Evolutionary conservation across 2,888 invertebrate species (phyloP).

Genomic region (Brachynemurus nebulosus): DNA sequence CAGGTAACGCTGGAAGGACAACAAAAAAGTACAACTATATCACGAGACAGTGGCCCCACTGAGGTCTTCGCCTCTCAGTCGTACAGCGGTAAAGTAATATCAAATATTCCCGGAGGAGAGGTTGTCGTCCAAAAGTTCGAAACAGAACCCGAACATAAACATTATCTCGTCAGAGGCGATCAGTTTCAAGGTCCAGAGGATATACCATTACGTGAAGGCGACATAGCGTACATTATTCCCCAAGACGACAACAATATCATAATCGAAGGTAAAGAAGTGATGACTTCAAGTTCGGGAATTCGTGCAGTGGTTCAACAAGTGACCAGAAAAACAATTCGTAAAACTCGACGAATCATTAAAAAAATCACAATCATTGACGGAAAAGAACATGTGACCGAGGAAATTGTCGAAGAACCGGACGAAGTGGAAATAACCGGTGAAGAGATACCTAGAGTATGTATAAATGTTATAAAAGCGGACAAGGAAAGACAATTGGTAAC

Average conservation of each 20-base stretch:
- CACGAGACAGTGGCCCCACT: constrained; percentile 44
- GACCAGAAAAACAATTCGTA: constrained; percentile 60
- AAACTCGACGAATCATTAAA: constrained; percentile 59
- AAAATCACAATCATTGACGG: constrained; percentile 68
- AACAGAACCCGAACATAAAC: constrained; percentile 44
- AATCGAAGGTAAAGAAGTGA: constrained; percentile 28
- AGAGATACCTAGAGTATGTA: constrained; percentile 54
- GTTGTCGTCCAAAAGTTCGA: constrained; percentile 51
- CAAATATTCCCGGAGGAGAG: constrained; percentile 47
- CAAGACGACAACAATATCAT: constrained; percentile 20
- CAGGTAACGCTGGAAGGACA: constrained; percentile 54
- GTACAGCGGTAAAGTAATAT: constrained; percentile 47
- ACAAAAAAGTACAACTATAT: constrained; percentile 42
- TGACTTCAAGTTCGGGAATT: constrained; percentile 55
- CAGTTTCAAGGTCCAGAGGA: constrained; percentile 34
- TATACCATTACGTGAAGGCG: constrained; percentile 31
- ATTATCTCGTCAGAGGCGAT: constrained; percentile 40
- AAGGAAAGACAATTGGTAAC: constrained; percentile 35
- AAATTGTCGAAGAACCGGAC: constrained; percentile 73
- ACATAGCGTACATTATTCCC: constrained; percentile 28
- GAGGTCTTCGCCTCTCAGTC: constrained; percentile 47
- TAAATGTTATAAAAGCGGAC: constrained; percentile 47
- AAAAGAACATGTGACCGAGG: constrained; percentile 70
- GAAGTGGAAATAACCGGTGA: constrained; percentile 58
- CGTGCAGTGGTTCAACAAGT: constrained; percentile 72